Evolutionary conservation across 2,888 invertebrate species (phyloP).

Genomic region (Aporophyla nigra): DNA sequence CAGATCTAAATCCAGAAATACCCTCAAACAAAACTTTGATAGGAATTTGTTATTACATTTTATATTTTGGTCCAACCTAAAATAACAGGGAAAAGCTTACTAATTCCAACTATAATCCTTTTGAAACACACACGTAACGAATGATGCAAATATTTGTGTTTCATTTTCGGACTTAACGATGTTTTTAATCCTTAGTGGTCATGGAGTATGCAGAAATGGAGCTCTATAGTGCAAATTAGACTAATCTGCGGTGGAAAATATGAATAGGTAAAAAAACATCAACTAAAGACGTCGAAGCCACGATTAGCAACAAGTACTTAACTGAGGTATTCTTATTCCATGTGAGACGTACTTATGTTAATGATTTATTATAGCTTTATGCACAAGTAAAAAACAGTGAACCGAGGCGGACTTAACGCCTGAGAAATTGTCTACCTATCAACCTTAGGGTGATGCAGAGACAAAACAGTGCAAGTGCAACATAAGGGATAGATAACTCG

Average conservation of each 20-base stretch:
- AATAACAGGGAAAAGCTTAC: conserved; percentile 67
- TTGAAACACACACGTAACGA: conserved; percentile 67
- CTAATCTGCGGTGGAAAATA: too few relatives aligned
- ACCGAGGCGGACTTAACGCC: too few relatives aligned
- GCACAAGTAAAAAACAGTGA: too few relatives aligned
- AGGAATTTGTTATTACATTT: conserved; percentile 29
- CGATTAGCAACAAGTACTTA: background rate
- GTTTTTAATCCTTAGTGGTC: conserved; percentile 82
- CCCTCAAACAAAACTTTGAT: conserved; percentile 12
- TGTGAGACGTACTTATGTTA: too few relatives aligned
- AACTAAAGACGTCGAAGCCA: background rate
- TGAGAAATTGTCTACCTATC: too few relatives aligned
- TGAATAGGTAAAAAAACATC: too few relatives aligned
- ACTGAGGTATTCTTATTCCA: too few relatives aligned
- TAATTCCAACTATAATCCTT: conserved; percentile 77
- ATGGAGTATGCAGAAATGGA: conserved; percentile 34
- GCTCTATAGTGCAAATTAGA: background rate
- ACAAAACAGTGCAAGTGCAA: too few relatives aligned
- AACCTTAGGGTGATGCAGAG: too few relatives aligned
- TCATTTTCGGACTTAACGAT: conserved; percentile 84
- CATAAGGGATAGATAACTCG: too few relatives aligned
- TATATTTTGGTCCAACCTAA: conserved; percentile 58
- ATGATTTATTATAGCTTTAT: too few relatives aligned
- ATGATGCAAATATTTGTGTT: conserved; percentile 84
- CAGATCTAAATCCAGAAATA: conserved; percentile 9